Base-by-base conservation (phyloP, 1,140 invertebrate genomes). In the Danaus plexippus region DNA sequence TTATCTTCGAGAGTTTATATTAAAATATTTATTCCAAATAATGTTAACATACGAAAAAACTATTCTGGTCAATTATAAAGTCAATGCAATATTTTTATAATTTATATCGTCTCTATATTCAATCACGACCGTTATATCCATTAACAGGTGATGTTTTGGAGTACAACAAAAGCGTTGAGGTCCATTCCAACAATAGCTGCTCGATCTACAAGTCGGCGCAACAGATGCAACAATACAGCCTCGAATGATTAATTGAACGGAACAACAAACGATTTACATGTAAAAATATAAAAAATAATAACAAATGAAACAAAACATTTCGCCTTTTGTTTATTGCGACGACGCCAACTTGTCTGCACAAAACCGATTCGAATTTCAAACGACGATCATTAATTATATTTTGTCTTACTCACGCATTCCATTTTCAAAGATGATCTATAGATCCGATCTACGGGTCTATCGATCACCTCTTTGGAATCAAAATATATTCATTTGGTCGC, bases 321-420 rank as follows among this genome's bases (percentile, higher is more conserved):
- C 74, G 76, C 75, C 77, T 74, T 82, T 85, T 85, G 77, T 87
- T 84, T 85, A 81, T 77, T 76, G 69, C 75, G 77, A 77, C 77
- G 83, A 85, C 84, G 84, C 84, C 84, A 84, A 73, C 74, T 64
- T 85, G 84, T 87, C 84, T 87, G 74, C 84, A 80, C 75, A 73
- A 72, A 66, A 81, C 73, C 80, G 79, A 80, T 84, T 84, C 83
- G 73, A 86, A 83, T 85, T 78, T 82, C 63, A 74, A 78, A 81
- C 67, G 69, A 64, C 66, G 61, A 85, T 78, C 80, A 87, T 87
- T 87, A 87, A 87, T 87, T 87, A 87, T 87, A 87, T 87, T 87
- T 87, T 85, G 84, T 87, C 84, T 85, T 87, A 87, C 84, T 87
- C 84, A 82, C 81, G 81, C 84, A 85, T 84, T 84, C 75, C 80